These are phyloP conservation scores for Ptyas mucosa DNA, from an alignment of 2,113 vertebrate species.

Conservation along the genomic window DNA sequence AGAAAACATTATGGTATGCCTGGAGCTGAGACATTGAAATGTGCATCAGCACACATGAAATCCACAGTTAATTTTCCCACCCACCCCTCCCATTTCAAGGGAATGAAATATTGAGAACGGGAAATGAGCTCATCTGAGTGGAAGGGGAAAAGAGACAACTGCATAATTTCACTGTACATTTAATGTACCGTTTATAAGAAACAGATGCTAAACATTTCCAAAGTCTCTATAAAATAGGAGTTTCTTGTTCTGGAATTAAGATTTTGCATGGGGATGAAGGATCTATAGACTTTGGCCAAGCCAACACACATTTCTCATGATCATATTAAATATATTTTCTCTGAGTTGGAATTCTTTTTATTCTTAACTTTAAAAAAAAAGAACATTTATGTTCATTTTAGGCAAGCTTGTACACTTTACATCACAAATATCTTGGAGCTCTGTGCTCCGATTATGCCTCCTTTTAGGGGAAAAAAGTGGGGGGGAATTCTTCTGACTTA, in stretches of 20 bases:
- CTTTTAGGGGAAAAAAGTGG: not conserved
- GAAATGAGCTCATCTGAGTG: constrained; percentile 50
- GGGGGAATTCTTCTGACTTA: not conserved
- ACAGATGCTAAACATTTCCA: constrained; percentile 32
- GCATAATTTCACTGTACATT: constrained; percentile 24
- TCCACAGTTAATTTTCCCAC: constrained; percentile 17
- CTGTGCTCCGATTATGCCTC: not conserved
- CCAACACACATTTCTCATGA: not conserved
- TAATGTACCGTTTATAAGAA: constrained; percentile 32
- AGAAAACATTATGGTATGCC: not conserved
- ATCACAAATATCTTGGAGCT: not conserved
- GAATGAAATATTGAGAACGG: constrained; percentile 41
- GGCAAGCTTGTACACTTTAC: not conserved
- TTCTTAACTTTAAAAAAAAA: not conserved
- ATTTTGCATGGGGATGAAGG: not conserved
- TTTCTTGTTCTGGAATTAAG: not conserved
- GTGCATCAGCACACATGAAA: constrained; percentile 24
- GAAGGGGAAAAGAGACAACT: constrained; percentile 31
- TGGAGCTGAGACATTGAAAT: constrained; percentile 32
- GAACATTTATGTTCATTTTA: not conserved
- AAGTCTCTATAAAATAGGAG: constrained; percentile 21
- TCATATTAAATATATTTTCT: constrained; percentile 7
- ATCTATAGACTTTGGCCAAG: constrained; percentile 8
- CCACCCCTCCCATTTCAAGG: not conserved
- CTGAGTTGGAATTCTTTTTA: not conserved